A percentile compares a stretch with the other conserved stretches of the same genome.
phyloP scores from a whole-genome alignment of 1,140 invertebrate genomes.

The Lepidotrigona ventralis region DNA sequence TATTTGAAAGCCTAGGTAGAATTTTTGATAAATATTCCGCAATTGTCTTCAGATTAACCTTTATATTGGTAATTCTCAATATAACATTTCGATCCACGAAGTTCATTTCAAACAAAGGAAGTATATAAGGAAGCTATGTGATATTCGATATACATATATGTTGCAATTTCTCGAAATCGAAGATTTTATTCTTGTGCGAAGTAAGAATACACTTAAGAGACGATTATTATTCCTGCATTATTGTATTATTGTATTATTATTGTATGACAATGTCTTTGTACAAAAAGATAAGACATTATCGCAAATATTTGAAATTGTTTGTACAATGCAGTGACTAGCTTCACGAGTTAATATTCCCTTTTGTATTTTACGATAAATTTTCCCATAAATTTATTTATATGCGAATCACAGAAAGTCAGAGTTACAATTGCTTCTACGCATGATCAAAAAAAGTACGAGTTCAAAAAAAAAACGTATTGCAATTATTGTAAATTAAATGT shows the following conservation, averaged over 20 bases:
- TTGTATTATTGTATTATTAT: too few relatives aligned
- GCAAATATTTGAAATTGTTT: not conserved
- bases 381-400: constrained; percentile 12
- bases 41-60: not conserved
- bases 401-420: not conserved
- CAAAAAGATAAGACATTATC: too few relatives aligned
- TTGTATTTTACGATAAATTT: not conserved
- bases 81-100: too few relatives aligned
- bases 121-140: not conserved
- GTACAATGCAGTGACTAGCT: not conserved
- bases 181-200: not conserved
- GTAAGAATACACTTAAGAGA: not conserved
- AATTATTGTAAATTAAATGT: constrained; percentile 30
- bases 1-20: not conserved
- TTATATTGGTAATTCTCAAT: not conserved
- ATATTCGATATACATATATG: not conserved
- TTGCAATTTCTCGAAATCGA: not conserved
- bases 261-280: not conserved
- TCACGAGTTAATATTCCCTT: not conserved
- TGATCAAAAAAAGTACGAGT: too few relatives aligned
- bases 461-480: constrained; percentile 23
- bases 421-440: constrained; percentile 40
- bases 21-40: not conserved
- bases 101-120: constrained; percentile 23
- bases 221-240: too few relatives aligned